Base-by-base conservation (phyloP, 2,888 invertebrate genomes). In the Caenorhabditis sp. region DNA sequence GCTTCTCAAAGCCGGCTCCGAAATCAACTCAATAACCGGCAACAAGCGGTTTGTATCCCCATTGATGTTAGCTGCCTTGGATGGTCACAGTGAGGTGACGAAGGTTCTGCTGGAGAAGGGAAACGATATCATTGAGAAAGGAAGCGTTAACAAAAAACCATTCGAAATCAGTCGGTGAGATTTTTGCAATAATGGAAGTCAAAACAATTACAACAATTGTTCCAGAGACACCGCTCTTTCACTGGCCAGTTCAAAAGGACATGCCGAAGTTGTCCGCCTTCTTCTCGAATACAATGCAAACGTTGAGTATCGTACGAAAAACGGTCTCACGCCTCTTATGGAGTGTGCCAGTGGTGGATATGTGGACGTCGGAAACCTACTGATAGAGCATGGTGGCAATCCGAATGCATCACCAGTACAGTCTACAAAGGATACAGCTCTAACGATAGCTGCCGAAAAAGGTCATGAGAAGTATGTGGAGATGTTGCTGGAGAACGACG, bases 391-490 rank as follows among this genome's bases (percentile, higher is more conserved):
- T 93, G 96, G 96, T 2, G 99, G 99, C 3, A 99, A 99, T 93
- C 98, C 98, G 0, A 99, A 99, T 94, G 98, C 98, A 44, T 96
- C 97, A 22, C 98, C 98, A 35, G 98, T 99, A 85, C 98, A 98
- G 22, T 97, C 97, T 22, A 97, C 97, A 4, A 94, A 98, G 70
- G 99, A 99, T 93, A 99, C 99, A 7, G 98, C 99, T 26, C 95
- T 99, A 68, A 99, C 99, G 83, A 99, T 99, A 90, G 98, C 98
- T 84, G 98, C 98, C n/a, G 99, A 99, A 93, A 99, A 99, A 93
- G 99, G 99, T 0, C 98, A 99, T 93, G 95, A 96, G 92, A 95
- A 97, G 88, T 94, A 94, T 92, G 94, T 94, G 4, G 94, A 94
- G 79, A 92, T 94, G 63, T 92, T 94, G 14, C 89, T 94, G 31